Conservation (phyloP, 1,140 invertebrate genomes). For the Caenorhabditis brenneri region DNA sequence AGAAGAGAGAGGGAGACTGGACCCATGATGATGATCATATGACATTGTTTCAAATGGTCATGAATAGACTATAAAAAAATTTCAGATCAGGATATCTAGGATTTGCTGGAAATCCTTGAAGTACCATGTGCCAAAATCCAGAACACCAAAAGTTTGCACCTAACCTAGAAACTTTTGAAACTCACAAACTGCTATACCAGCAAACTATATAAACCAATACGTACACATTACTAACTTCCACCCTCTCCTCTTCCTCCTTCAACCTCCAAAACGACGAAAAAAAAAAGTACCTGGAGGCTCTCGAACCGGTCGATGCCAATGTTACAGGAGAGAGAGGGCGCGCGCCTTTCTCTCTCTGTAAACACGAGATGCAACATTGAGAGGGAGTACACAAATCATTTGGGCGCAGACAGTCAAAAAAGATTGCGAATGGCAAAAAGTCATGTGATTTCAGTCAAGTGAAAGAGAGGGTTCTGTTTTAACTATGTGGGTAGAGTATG, state of each 20-base stretch:
- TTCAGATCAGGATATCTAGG: no score
- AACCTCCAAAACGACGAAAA: not conserved
- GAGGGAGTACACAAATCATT: not conserved
- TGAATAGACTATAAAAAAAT: no score
- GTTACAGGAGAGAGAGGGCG: not conserved
- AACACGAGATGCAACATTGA: not conserved
- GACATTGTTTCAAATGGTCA: not conserved
- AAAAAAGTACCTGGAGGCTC: not conserved
- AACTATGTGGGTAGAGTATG: not conserved
- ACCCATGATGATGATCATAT: constrained; percentile 1
- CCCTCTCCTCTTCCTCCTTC: no score
- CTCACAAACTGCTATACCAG: no score
- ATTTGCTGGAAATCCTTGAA: no score
- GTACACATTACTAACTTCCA: no score
- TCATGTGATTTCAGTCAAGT: constrained; percentile 13
- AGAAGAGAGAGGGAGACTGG: not conserved
- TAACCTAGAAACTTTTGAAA: no score
- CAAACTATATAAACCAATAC: no score
- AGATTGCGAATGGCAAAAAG: not conserved
- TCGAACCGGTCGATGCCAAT: not conserved
- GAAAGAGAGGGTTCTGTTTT: no score
- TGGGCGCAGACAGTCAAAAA: not conserved
- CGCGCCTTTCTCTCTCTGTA: not conserved
- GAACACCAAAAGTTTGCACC: no score
- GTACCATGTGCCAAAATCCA: no score